Base-by-base conservation (phyloP, 2,113 vertebrate species). In the Pomatorhinus ruficollis region DNA sequence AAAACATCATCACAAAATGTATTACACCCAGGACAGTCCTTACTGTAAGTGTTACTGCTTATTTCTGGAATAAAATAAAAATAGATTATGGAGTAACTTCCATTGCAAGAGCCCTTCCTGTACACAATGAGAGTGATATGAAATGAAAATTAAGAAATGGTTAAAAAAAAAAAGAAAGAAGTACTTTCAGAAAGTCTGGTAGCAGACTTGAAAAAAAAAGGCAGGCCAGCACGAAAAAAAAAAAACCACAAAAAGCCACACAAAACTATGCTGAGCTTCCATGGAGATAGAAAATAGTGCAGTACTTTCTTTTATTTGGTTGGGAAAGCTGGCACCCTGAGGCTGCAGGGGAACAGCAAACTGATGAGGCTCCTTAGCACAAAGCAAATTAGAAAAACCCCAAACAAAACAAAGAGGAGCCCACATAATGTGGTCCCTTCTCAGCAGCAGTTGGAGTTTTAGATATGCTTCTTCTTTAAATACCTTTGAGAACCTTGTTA, bases 271-370 rank as follows among this genome's bases (percentile, higher is more conserved):
- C 52, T 95, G 45, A 80, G 91, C 90, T 95, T 93, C 94, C 96
- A 96, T 95, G 95, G 96, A 95, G 95, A 97, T 83, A 54, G 90
- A 91, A 96, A 97, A 85, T 50, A 85, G 56, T 50, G 56, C 94
- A 61, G 77, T 3, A 54, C 85, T 95, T 89, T 93, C 72, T 96
- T 90, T 89, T 81, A 30, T 65, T 95, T 74, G 91, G 83, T 83
- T 53, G 81, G 89, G 88, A 84, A n/a, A 75, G 83, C 63, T 93
- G 87, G 93, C 95, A 83, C 69, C 76, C 86, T 80, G 19, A 49
- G 63, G 25, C 82, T 83, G 82, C 85, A 93, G 95, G 85, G 89
- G 72, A 66, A 50, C 23, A 80, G 90, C 87, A 95, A 87, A 68
- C 53, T 77, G 82, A 92, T 71, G 87, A 93, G 84, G 90, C 60